phyloP scores from a whole-genome alignment of 2,888 invertebrate species.

The Drosophila rellima region DNA sequence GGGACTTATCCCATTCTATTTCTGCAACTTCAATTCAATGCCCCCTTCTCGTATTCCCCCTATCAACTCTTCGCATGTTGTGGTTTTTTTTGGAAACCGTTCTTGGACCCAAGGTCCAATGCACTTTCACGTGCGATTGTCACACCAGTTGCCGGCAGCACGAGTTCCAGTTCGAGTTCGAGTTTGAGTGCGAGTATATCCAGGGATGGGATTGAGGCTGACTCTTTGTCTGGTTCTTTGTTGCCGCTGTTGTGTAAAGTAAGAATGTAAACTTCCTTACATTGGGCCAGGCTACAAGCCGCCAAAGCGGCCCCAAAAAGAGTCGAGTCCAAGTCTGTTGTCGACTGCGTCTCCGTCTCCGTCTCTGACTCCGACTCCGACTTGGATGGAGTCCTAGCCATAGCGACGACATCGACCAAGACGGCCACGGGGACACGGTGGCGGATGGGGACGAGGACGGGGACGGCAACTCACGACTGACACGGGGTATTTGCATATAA shows the following conservation, averaged over 20 bases:
- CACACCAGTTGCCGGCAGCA: slow-evolving; percentile 68
- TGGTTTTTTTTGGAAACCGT: slow-evolving; percentile 13
- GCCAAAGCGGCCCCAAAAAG: slow-evolving; percentile 72
- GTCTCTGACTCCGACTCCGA: neutral
- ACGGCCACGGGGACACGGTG: slow-evolving; percentile 38
- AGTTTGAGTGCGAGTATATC: slow-evolving; percentile 33
- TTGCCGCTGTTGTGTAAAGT: slow-evolving; percentile 63
- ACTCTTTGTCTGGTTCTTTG: slow-evolving; percentile 63
- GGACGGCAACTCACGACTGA: slow-evolving; percentile 74
- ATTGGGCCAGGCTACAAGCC: slow-evolving; percentile 59
- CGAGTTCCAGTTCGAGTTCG: slow-evolving; percentile 24
- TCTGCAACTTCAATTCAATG: slow-evolving; percentile 48
- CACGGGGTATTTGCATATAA: slow-evolving; percentile 83
- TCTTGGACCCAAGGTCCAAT: slow-evolving; percentile 57
- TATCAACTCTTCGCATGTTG: neutral
- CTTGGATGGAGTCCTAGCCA: slow-evolving; percentile 35
- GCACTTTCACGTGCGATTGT: slow-evolving; percentile 79
- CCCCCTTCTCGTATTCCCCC: slow-evolving; percentile 3
- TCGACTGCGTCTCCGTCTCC: slow-evolving; percentile 40
- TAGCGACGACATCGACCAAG: slow-evolving; percentile 38
- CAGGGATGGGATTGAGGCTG: slow-evolving; percentile 31
- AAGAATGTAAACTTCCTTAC: slow-evolving; percentile 65
- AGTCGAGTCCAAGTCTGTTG: slow-evolving; percentile 54
- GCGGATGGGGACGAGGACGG: slow-evolving; percentile 30
- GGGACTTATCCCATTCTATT: neutral